Evolutionary conservation across 2,113 vertebrate species (phyloP).

Genomic region (Spheniscus mendiculus): DNA sequence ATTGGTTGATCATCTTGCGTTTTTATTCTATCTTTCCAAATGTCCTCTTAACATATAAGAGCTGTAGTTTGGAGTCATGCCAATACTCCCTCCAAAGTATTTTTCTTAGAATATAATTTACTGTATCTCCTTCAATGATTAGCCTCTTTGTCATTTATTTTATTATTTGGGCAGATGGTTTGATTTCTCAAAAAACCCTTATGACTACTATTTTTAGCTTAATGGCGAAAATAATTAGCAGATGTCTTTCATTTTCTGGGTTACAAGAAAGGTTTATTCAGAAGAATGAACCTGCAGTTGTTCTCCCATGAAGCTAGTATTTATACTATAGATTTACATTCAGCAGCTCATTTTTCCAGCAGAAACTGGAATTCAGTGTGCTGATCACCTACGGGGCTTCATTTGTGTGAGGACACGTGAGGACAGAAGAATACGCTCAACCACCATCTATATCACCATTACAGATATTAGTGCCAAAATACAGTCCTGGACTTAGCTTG

Average conservation of each 20-base stretch:
- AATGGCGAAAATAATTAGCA: background rate
- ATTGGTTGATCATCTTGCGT: background rate
- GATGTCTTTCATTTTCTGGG: background rate
- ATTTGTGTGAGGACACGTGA: background rate
- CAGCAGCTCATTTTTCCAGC: background rate
- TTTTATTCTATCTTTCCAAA: background rate
- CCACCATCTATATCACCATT: background rate
- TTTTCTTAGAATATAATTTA: background rate
- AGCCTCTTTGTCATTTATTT: background rate
- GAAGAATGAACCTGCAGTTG: background rate
- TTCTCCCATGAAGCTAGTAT: background rate
- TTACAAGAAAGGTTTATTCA: background rate
- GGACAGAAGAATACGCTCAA: background rate
- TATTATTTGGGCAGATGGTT: background rate
- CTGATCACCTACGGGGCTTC: background rate
- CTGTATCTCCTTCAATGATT: background rate
- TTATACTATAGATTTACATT: background rate
- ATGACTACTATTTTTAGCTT: background rate
- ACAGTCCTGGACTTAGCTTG: background rate
- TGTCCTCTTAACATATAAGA: background rate
- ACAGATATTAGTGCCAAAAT: background rate
- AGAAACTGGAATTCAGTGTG: background rate
- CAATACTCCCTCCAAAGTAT: background rate
- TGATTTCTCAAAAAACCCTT: background rate
- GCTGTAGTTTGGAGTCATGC: background rate